Conservation (phyloP, 2,113 vertebrate genomes). For the Phaethon lepturus region DNA sequence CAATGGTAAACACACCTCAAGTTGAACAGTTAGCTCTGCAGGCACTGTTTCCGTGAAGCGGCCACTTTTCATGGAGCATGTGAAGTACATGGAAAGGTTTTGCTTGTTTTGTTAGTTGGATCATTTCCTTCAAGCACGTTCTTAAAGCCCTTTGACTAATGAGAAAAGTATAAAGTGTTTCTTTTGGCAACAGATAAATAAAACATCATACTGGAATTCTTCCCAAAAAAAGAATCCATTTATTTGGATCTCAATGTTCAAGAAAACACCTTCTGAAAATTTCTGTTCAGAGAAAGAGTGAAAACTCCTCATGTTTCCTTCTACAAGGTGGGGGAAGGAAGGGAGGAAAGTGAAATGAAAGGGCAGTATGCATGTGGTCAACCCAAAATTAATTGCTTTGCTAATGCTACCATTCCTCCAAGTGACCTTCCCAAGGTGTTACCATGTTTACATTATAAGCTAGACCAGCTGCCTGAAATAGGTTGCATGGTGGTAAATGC, state of each 20-base stretch:
- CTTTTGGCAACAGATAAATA: slow-evolving; percentile 51
- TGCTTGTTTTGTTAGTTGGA: slow-evolving; percentile 25
- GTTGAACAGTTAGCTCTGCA: not conserved
- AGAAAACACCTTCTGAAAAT: slow-evolving; percentile 8
- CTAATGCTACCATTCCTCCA: slow-evolving; percentile 5
- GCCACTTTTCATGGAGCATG: not conserved
- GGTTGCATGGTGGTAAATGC: not conserved
- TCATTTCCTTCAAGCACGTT: slow-evolving; percentile 50
- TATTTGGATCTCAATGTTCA: not conserved
- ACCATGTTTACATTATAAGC: slow-evolving; percentile 26
- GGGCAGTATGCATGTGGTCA: not conserved
- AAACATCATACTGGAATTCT: not conserved
- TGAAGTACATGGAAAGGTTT: not conserved
- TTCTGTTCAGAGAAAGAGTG: not conserved
- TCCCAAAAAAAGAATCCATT: not conserved
- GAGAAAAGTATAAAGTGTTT: slow-evolving; percentile 17
- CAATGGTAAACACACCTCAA: not conserved
- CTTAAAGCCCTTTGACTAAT: slow-evolving; percentile 9
- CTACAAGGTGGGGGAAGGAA: not conserved
- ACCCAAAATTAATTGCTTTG: slow-evolving; percentile 13
- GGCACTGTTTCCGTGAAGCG: not conserved
- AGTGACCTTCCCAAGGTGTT: slow-evolving; percentile 43
- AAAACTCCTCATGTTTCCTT: not conserved
- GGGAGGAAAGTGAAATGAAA: not conserved
- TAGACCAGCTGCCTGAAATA: slow-evolving; percentile 9